These are phyloP conservation scores for Sebastes hopkinsi DNA, from an alignment of 2,797 vertebrate genomes.

Conservation along the genomic window DNA sequence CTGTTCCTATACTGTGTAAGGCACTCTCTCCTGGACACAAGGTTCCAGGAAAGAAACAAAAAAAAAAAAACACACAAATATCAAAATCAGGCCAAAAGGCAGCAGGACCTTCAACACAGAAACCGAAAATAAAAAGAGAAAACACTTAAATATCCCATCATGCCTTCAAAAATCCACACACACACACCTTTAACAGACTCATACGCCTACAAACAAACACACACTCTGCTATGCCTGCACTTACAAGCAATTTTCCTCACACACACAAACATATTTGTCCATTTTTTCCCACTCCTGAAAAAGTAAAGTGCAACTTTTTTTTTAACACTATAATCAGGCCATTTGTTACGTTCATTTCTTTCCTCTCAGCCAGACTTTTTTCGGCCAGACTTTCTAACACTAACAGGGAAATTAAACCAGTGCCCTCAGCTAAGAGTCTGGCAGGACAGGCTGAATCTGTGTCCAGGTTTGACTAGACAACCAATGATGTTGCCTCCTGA, in stretches of 20 bases:
- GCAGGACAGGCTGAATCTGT: not conserved
- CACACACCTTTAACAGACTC: slow-evolving; percentile 14
- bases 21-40: slow-evolving; percentile 61
- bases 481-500: slow-evolving; percentile 5
- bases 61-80: slow-evolving; percentile 6
- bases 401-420: slow-evolving; percentile 1
- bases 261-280: slow-evolving; percentile 30
- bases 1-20: slow-evolving; percentile 48
- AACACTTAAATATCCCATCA: slow-evolving; percentile 33
- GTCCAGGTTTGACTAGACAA: slow-evolving; percentile 4
- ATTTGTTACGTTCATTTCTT: not conserved
- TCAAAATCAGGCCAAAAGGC: slow-evolving; percentile 39
- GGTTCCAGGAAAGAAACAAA: slow-evolving; percentile 33
- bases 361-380: not conserved
- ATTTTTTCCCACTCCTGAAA: slow-evolving; percentile 43
- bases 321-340: slow-evolving; percentile 54
- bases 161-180: slow-evolving; percentile 22
- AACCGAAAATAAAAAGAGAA: slow-evolving; percentile 10
- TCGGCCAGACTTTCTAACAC: slow-evolving; percentile 2
- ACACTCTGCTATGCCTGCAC: slow-evolving; percentile 16
- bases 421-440: not conserved
- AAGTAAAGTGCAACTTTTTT: slow-evolving; percentile 80
- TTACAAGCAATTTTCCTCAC: slow-evolving; percentile 13
- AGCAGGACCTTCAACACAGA: slow-evolving; percentile 45
- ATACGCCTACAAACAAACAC: slow-evolving; percentile 14